Percentiles rank a stretch among this genome's conserved stretches.
These are phyloP conservation scores for Ptilodon capucinus DNA, from an alignment of 2,888 invertebrate species.

Conservation along the genomic window DNA sequence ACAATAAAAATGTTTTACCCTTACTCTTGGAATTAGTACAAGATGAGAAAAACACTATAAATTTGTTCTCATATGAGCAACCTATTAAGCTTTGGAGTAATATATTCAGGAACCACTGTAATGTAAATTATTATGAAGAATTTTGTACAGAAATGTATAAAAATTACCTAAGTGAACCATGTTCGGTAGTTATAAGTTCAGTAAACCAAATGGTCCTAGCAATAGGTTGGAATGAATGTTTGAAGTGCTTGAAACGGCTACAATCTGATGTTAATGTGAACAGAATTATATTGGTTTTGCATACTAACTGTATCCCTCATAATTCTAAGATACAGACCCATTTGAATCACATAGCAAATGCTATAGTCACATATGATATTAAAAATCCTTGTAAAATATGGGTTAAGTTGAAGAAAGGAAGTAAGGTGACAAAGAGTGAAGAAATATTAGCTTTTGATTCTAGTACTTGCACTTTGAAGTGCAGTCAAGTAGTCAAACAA, in stretches of 20 bases:
- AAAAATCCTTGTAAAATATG: conserved; percentile 45
- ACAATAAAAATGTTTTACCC: conserved; percentile 59
- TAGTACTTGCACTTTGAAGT: conserved; percentile 52
- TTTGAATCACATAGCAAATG: conserved; percentile 73
- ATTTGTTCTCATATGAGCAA: conserved; percentile 65
- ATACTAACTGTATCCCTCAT: conserved; percentile 74
- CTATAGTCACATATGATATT: conserved; percentile 55
- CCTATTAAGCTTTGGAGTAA: conserved; percentile 54
- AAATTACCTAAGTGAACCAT: conserved; percentile 40
- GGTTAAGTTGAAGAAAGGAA: conserved; percentile 75
- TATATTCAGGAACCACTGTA: conserved; percentile 44
- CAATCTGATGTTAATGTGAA: conserved; percentile 43
- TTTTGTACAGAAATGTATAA: conserved; percentile 34
- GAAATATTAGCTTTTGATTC: conserved; percentile 58
- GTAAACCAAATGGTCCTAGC: conserved; percentile 67
- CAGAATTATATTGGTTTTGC: conserved; percentile 66
- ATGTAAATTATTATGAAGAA: conserved; percentile 47
- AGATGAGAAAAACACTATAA: conserved; percentile 41
- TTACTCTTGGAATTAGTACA: conserved; percentile 52
- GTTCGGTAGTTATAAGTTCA: conserved; percentile 65
- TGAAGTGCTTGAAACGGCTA: conserved; percentile 49
- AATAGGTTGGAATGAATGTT: conserved; percentile 62
- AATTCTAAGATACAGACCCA: conserved; percentile 62
- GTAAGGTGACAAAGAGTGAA: conserved; percentile 76
- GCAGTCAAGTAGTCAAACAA: conserved; percentile 49